phyloP scores from a whole-genome alignment of 2,113 vertebrate species.

The Austrofundulus limnaeus region DNA sequence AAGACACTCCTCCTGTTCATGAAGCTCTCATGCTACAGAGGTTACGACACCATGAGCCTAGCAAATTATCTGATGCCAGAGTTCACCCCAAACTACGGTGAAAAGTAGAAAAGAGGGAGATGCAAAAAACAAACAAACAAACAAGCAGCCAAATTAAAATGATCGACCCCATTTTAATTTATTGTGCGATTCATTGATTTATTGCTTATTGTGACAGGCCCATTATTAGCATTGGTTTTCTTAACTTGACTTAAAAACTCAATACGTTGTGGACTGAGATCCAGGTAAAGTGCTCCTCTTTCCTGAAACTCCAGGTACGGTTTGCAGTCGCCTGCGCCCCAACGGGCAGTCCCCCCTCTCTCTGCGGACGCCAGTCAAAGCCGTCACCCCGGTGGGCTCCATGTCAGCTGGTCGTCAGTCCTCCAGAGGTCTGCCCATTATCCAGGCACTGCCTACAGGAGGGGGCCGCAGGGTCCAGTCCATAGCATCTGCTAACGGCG shows the following conservation, averaged over 20 bases:
- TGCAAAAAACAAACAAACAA: too few relatives aligned
- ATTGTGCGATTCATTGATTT: too few relatives aligned
- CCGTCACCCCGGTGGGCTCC: slow-evolving; percentile 70
- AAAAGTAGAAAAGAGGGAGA: too few relatives aligned
- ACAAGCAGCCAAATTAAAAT: too few relatives aligned
- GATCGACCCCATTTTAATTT: too few relatives aligned
- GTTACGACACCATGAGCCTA: too few relatives aligned
- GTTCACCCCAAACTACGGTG: too few relatives aligned
- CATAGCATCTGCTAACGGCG: slow-evolving; percentile 62
- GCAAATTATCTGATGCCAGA: too few relatives aligned
- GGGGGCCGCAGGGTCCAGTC: slow-evolving; percentile 77
- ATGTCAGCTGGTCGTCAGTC: slow-evolving; percentile 76
- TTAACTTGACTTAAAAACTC: background rate
- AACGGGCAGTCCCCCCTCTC: slow-evolving; percentile 81
- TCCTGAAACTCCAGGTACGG: slow-evolving; percentile 72
- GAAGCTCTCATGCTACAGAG: too few relatives aligned
- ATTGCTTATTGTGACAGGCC: too few relatives aligned
- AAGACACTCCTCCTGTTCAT: too few relatives aligned
- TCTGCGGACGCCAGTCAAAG: slow-evolving; percentile 80
- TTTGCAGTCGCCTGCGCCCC: slow-evolving; percentile 79
- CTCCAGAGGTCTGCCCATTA: slow-evolving; percentile 75
- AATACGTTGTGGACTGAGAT: background rate
- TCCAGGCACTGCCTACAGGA: slow-evolving; percentile 45
- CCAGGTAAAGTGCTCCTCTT: background rate
- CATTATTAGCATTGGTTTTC: too few relatives aligned